Percentiles rank a stretch among this genome's conserved stretches.
Conservation (phyloP, 2,888 invertebrate species). For the Drosophila sordidula region DNA sequence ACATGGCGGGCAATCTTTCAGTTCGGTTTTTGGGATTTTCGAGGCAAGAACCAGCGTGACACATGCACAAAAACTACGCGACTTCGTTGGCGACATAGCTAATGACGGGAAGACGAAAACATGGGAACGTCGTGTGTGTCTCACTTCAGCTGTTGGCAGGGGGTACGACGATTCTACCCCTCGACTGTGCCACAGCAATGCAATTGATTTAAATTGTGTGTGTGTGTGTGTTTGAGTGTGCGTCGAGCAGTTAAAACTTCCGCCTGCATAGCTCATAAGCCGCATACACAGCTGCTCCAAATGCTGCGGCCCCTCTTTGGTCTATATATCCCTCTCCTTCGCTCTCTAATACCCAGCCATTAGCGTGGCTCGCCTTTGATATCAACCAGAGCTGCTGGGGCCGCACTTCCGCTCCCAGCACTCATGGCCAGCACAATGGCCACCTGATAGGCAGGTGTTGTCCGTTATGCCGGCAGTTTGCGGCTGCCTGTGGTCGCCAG, state of each 20-base stretch:
- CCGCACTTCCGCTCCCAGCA: slow-evolving; percentile 62
- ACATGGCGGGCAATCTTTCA: slow-evolving; percentile 63
- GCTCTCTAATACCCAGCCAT: slow-evolving; percentile 29
- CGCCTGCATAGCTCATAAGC: slow-evolving; percentile 67
- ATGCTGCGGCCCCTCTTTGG: slow-evolving; percentile 36
- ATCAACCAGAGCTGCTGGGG: slow-evolving; percentile 47
- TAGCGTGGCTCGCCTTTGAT: slow-evolving; percentile 42
- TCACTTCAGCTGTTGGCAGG: slow-evolving; percentile 48
- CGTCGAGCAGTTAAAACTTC: slow-evolving; percentile 66
- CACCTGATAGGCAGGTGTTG: slow-evolving; percentile 67
- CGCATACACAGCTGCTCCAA: slow-evolving; percentile 65
- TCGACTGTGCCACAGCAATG: slow-evolving; percentile 20
- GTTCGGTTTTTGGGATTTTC: slow-evolving; percentile 58
- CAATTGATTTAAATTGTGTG: slow-evolving; percentile 64
- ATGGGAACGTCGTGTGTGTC: slow-evolving; percentile 68
- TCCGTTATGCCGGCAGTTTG: slow-evolving; percentile 58
- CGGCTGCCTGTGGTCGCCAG: slow-evolving; percentile 32
- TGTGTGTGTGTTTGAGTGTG: slow-evolving; percentile 25
- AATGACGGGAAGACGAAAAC: slow-evolving; percentile 49
- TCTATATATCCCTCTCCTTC: not conserved
- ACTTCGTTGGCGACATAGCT: slow-evolving; percentile 53
- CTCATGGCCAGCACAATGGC: slow-evolving; percentile 25
- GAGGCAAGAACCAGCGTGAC: slow-evolving; percentile 67
- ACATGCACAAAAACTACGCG: slow-evolving; percentile 48
- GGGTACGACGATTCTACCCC: slow-evolving; percentile 38